Evolutionary conservation across 2,888 invertebrate species (phyloP), one percentile per base, ranked within the genome.

Genomic region (Liodrosophila aerea): DNA sequence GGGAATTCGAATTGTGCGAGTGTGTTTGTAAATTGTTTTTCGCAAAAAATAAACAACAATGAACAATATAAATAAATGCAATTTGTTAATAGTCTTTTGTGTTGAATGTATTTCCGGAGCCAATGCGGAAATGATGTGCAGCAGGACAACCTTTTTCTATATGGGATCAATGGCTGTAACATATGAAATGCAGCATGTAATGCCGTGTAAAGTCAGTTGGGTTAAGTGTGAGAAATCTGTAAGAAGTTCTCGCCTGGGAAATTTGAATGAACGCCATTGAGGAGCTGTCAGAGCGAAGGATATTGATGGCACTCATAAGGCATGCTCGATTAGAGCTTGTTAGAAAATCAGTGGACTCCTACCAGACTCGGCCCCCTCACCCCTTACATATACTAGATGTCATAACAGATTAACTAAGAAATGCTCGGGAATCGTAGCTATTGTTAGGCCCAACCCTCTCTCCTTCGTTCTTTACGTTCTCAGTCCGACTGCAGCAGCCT

Each of bases 221-320:
- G n/a, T n/a, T n/a, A 29, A 15, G 7, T 3, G 43, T 22, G 30
- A 30, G 31, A 65, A 77, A 77, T 81, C 61, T 57, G 54, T 52
- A 60, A 66, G 71, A 62, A 71, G 62, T 62, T 70, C 71, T 70
- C 71, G 66, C 69, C 66, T 71, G 66, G 72, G 70, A 71, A 71
- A 59, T 51, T 37, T n/a, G 12, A 54, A 64, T 70, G 64, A 76
- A 62, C 83, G 76, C 71, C 77, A 81, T 84, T 62, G 76, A 60
- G 66, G 73, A 75, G 77, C 77, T 80, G 84, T 87, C 82, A 85
- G 86, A 87, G 87, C 87, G 81, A 81, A 85, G 73, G 66, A 70
- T 74, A 71, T 77, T 60, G 77, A 83, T 81, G 77, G 70, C 64
- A 80, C 84, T 81, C 81, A 80, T 83, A 83, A 59, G 34, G 69